phyloP scores from a whole-genome alignment of 2,113 vertebrate genomes.

The Scophthalmus maximus region DNA sequence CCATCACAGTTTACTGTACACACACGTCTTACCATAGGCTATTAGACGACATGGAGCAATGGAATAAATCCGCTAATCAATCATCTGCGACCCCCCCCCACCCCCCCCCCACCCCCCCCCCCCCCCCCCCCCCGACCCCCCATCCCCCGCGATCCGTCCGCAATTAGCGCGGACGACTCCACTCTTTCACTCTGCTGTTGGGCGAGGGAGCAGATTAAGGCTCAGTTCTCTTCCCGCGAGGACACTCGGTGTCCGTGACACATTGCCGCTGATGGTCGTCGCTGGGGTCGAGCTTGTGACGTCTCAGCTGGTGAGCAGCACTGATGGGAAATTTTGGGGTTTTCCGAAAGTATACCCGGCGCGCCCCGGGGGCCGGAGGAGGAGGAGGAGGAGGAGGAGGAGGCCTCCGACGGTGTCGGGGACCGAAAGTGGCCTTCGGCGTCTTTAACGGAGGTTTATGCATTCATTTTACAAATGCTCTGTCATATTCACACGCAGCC shows the following conservation, averaged over 20 bases:
- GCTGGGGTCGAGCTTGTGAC: slow-evolving; percentile 64
- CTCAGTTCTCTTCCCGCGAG: slow-evolving; percentile 69
- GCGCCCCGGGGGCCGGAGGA: slow-evolving; percentile 26
- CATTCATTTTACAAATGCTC: slow-evolving; percentile 25
- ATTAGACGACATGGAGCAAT: slow-evolving; percentile 67
- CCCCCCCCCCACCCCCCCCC: slow-evolving; percentile 2
- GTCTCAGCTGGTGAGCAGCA: slow-evolving; percentile 66
- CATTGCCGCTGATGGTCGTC: slow-evolving; percentile 74
- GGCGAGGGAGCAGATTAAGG: slow-evolving; percentile 66
- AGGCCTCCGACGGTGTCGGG: slow-evolving; percentile 33
- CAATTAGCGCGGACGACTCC: slow-evolving; percentile 18
- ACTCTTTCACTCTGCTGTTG: slow-evolving; percentile 47
- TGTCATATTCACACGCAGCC: slow-evolving; percentile 7
- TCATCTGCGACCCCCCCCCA: slow-evolving; percentile 17
- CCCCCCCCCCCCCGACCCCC: background rate
- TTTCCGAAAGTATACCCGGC: slow-evolving; percentile 16
- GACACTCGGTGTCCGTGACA: slow-evolving; percentile 74
- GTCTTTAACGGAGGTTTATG: slow-evolving; percentile 34
- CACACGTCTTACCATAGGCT: slow-evolving; percentile 57
- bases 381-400: slow-evolving; percentile 3
- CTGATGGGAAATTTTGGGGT: slow-evolving; percentile 66
- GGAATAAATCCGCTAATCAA: slow-evolving; percentile 68
- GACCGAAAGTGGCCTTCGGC: slow-evolving; percentile 34
- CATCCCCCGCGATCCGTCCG: slow-evolving; percentile 23
- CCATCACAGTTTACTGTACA: slow-evolving; percentile 65